Evolutionary conservation across 1,140 invertebrate species (phyloP), one percentile per base, ranked within the genome.

Genomic region (Armadillidium nasatum): DNA sequence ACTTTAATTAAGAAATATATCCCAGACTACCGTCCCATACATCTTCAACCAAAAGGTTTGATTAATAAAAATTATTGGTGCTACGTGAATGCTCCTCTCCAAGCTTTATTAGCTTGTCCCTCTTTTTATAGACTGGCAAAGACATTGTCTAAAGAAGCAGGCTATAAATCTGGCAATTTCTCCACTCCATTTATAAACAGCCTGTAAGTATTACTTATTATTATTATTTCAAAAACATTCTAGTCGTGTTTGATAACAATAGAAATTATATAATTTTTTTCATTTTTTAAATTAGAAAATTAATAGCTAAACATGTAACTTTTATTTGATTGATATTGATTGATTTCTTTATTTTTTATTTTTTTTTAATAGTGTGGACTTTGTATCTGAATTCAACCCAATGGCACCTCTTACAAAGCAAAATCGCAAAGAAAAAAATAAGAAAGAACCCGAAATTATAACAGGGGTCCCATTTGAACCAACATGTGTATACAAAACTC

Each of bases 51-150:
- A 0, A 89, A 94, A 73, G 95, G 95, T 10, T 87, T 98, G 15
- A 92, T 90, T 50, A 97, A 97, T 85, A 89, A 91, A 72, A 94
- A 92, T 71, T 97, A 97, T 87, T 97, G 94, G 86, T 98, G 95
- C 86, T 98, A 97, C 83, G 94, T 96, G 43, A 97, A 98, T 86
- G 94, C 95, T 44, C 93, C 93, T 76, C 85, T 95, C 46, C 93
- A 95, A 87, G 94, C 95, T 0, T 85, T 97, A 71, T 86, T 97
- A 0, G 94, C 93, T 33, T 97, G 95, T 85, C 93, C 95, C 19
- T 94, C 95, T 0, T 94, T 98, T 86, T 96, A 94, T 84, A 95
- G 97, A 86, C 87, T 97, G 82, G 86, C 97, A 79, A 91, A 89
- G 81, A 88, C 90, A 66, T 77, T 89, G 60, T 87, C 89, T 82